Evolutionary conservation across 2,888 invertebrate genomes (phyloP).

Genomic region (Stegana nigrithorax): DNA sequence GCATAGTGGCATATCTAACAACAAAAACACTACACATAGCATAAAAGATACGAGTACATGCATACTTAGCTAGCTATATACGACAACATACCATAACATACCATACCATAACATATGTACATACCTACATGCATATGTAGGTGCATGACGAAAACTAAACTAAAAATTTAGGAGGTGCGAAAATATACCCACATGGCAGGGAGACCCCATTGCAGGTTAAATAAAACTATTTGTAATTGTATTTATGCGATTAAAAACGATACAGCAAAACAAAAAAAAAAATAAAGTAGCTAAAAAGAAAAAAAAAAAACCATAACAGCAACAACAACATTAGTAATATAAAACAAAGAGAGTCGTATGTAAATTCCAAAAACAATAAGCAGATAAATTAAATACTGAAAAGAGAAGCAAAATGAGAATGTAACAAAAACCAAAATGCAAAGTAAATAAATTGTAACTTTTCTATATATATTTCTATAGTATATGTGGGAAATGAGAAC

Average conservation of each 20-base stretch:
- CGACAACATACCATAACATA: constrained; percentile 29
- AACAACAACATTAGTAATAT: constrained; percentile 32
- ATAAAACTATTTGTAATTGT: constrained; percentile 11
- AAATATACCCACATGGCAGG: constrained; percentile 23
- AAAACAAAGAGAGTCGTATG: constrained; percentile 23
- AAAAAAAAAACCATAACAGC: constrained; percentile 26
- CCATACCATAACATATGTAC: constrained; percentile 30
- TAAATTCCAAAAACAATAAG: too few relatives aligned
- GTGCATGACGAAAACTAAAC: constrained; percentile 24
- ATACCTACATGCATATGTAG: constrained; percentile 31
- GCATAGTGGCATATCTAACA: constrained; percentile 26
- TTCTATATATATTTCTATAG: constrained; percentile 43
- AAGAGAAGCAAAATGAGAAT: too few relatives aligned
- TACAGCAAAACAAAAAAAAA: constrained; percentile 29
- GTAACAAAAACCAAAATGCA: too few relatives aligned
- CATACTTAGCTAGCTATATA: too few relatives aligned
- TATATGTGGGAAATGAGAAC: constrained; percentile 45
- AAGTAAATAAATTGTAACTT: constrained; percentile 45
- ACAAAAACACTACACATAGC: constrained; percentile 26
- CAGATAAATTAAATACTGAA: too few relatives aligned
- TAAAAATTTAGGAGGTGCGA: constrained; percentile 12
- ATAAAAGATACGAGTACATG: constrained; percentile 31
- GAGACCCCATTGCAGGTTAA: too few relatives aligned
- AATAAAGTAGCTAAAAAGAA: constrained; percentile 32
- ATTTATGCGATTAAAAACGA: constrained; percentile 13